Percentiles rank a stretch among this genome's conserved stretches.
Evolutionary conservation across 1,140 invertebrate species (phyloP).

Genomic region (Antheraea mylitta): DNA sequence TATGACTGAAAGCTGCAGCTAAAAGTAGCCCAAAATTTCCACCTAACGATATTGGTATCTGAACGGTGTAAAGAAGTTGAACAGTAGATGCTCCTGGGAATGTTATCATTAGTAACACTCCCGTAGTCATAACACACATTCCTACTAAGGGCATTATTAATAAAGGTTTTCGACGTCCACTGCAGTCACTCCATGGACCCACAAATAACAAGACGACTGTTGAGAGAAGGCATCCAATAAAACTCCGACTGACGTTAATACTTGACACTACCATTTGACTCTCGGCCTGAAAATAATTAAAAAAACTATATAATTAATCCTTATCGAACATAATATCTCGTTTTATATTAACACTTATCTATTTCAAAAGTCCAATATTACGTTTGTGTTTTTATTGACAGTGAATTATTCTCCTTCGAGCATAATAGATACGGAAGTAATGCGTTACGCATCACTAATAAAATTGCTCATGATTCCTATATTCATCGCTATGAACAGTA

Average conservation of each 20-base stretch:
- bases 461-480: not conserved
- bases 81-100: constrained; percentile 63
- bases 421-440: not conserved
- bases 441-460: not conserved
- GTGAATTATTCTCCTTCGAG: no score
- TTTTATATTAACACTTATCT: no score
- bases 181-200: constrained; percentile 75
- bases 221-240: constrained; percentile 61
- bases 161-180: constrained; percentile 70
- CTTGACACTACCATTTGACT: constrained; percentile 66
- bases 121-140: constrained; percentile 65
- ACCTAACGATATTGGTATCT: constrained; percentile 69
- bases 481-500: no score
- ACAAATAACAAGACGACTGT: constrained; percentile 64
- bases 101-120: constrained; percentile 53
- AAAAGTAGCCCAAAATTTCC: constrained; percentile 67
- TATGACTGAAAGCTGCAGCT: constrained; percentile 65
- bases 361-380: no score
- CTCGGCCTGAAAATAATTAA: constrained; percentile 52
- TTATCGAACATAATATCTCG: no score
- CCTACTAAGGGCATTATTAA: constrained; percentile 65
- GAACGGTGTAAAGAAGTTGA: constrained; percentile 63
- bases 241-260: constrained; percentile 64
- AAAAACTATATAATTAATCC: not conserved
- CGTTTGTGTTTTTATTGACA: no score